These are phyloP conservation scores for Babylonia areolata DNA, from an alignment of 1,140 invertebrate species.

Conservation along the genomic window DNA sequence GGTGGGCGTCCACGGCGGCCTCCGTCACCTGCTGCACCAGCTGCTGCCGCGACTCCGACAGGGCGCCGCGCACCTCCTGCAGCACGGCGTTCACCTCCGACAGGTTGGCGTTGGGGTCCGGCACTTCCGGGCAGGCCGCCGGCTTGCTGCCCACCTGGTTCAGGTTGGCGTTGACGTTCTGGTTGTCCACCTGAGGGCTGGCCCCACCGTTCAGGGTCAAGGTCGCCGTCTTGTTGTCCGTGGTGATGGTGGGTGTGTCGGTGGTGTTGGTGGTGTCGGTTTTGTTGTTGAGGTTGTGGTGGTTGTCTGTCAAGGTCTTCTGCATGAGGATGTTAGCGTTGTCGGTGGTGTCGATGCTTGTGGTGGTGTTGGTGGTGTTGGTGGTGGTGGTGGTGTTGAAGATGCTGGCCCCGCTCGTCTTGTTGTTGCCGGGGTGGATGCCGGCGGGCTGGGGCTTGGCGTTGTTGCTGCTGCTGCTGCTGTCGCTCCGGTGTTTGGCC, in stretches of 20 bases:
- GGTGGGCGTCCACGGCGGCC: constrained; percentile 92
- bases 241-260: neutral
- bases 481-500: constrained; percentile 12
- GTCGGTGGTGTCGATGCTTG: constrained; percentile 15
- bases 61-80: constrained; percentile 81
- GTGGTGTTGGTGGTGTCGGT: neutral
- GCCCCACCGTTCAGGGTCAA: too few relatives aligned
- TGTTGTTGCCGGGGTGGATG: neutral
- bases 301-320: constrained; percentile 2
- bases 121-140: neutral
- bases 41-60: constrained; percentile 83
- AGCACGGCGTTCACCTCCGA: constrained; percentile 53
- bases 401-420: neutral
- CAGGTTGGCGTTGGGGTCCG: constrained; percentile 41
- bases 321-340: constrained; percentile 32
- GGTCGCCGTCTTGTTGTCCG: neutral
- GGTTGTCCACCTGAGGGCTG: neutral
- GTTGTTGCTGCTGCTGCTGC: too few relatives aligned
- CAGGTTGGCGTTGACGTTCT: constrained; percentile 8
- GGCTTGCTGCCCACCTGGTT: neutral
- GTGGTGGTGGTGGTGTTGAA: constrained; percentile 1
- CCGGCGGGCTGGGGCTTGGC: neutral
- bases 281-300: neutral
- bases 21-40: constrained; percentile 73
- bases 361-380: constrained; percentile 24